phyloP scores from a whole-genome alignment of 1,140 invertebrate species.

The Lanistes nyassanus region DNA sequence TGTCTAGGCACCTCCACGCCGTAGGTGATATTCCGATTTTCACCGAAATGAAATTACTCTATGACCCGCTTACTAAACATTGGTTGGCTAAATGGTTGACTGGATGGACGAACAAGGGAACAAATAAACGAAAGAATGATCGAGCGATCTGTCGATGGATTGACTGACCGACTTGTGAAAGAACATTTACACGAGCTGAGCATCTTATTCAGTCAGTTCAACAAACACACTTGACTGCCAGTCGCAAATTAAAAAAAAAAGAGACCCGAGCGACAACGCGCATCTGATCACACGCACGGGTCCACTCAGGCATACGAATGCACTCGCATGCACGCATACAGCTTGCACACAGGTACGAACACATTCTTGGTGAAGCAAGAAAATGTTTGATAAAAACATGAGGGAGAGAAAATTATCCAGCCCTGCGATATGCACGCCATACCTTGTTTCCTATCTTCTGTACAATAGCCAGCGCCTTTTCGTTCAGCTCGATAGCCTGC shows the following conservation, averaged over 20 bases:
- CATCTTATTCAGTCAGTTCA: background rate
- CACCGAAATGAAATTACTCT: no score
- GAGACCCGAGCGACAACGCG: background rate
- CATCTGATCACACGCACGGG: slow-evolving; percentile 16
- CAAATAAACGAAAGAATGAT: no score
- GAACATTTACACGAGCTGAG: background rate
- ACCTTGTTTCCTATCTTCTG: slow-evolving; percentile 56
- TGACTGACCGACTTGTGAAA: background rate
- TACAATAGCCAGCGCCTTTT: slow-evolving; percentile 45
- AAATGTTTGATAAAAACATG: background rate
- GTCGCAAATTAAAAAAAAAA: background rate
- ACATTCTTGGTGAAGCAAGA: background rate
- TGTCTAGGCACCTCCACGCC: no score
- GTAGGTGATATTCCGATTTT: no score
- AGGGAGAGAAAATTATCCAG: background rate
- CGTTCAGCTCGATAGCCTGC: slow-evolving; percentile 52
- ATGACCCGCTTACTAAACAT: no score
- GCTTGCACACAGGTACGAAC: background rate
- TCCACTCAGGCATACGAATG: background rate
- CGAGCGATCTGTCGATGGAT: background rate
- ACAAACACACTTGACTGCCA: background rate
- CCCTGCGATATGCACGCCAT: background rate
- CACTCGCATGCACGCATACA: background rate
- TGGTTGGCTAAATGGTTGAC: no score
- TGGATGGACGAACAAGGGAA: no score